A percentile compares a stretch with the other conserved stretches of the same genome.
Evolutionary conservation across 2,888 invertebrate species (phyloP).

Genomic region (Sphaeridia pumilis): DNA sequence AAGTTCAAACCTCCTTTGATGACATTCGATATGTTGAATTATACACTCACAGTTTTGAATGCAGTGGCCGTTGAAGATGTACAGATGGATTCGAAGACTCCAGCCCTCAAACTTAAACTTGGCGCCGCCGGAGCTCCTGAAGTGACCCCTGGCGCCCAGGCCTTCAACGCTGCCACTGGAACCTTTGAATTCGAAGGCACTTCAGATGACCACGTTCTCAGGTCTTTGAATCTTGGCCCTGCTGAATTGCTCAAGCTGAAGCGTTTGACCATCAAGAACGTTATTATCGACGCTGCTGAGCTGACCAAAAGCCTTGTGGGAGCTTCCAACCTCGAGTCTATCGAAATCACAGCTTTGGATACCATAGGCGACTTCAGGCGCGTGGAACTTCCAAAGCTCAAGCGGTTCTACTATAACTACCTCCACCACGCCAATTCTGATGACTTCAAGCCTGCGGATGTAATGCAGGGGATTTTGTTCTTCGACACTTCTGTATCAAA

Average conservation of each 20-base stretch:
- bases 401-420: constrained; percentile 12
- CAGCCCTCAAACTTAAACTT: no score
- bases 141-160: not conserved
- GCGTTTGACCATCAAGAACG: not conserved
- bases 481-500: no score
- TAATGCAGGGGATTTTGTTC: constrained; percentile 11
- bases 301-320: not conserved
- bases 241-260: not conserved
- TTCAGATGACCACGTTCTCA: not conserved
- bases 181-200: not conserved
- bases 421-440: constrained; percentile 4
- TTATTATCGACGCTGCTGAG: not conserved
- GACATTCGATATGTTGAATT: no score
- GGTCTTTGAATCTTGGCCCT: not conserved
- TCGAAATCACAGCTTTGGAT: constrained; percentile 2
- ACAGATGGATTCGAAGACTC: no score
- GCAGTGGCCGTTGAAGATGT: no score
- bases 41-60: not conserved
- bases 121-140: not conserved
- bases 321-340: constrained; percentile 2
- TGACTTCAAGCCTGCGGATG: constrained; percentile 3
- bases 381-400: constrained; percentile 7
- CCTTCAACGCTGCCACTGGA: no score
- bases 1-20: not conserved
- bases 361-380: constrained; percentile 1